phyloP scores from a whole-genome alignment of 2,888 invertebrate genomes.

The Drosophila prolongata region DNA sequence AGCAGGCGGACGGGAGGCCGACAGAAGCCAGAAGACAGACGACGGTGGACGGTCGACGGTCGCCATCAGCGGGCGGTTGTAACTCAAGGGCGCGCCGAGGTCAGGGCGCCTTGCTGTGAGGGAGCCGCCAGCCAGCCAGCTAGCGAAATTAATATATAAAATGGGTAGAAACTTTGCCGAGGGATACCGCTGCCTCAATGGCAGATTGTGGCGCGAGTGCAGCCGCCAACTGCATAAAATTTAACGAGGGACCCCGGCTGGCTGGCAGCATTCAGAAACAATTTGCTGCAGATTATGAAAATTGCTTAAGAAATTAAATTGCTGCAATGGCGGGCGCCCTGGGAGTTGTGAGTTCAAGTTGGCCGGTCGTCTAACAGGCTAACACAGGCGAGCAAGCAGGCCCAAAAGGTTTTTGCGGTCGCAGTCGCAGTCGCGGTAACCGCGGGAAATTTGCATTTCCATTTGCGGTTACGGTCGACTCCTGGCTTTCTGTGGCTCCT shows the following conservation, averaged over 20 bases:
- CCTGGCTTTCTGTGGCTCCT: slow-evolving; percentile 10
- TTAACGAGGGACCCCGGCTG: slow-evolving; percentile 60
- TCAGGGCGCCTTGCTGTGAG: slow-evolving; percentile 36
- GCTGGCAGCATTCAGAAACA: slow-evolving; percentile 78
- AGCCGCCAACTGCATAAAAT: slow-evolving; percentile 74
- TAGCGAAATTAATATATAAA: slow-evolving; percentile 72
- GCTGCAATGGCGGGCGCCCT: slow-evolving; percentile 60
- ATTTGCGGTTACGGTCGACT: slow-evolving; percentile 65
- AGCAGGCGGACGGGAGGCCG: slow-evolving; percentile 28
- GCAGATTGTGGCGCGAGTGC: slow-evolving; percentile 59
- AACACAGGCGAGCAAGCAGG: slow-evolving; percentile 5
- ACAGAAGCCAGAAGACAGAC: slow-evolving; percentile 21
- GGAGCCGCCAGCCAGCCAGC: slow-evolving; percentile 1
- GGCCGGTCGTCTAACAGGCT: no score
- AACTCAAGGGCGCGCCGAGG: slow-evolving; percentile 57
- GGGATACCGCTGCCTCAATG: slow-evolving; percentile 26
- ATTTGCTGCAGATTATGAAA: slow-evolving; percentile 82
- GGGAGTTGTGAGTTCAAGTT: not conserved
- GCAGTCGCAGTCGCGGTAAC: slow-evolving; percentile 63
- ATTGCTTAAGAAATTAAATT: slow-evolving; percentile 82
- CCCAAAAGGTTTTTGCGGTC: slow-evolving; percentile 36
- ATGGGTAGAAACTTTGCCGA: slow-evolving; percentile 64
- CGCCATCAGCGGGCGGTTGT: slow-evolving; percentile 31
- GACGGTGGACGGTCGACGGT: not conserved
- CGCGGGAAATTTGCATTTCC: slow-evolving; percentile 75